Evolutionary conservation across 2,797 vertebrate genomes (phyloP), one percentile per base, ranked within the genome.

Genomic region (Leptatherina wallacei): DNA sequence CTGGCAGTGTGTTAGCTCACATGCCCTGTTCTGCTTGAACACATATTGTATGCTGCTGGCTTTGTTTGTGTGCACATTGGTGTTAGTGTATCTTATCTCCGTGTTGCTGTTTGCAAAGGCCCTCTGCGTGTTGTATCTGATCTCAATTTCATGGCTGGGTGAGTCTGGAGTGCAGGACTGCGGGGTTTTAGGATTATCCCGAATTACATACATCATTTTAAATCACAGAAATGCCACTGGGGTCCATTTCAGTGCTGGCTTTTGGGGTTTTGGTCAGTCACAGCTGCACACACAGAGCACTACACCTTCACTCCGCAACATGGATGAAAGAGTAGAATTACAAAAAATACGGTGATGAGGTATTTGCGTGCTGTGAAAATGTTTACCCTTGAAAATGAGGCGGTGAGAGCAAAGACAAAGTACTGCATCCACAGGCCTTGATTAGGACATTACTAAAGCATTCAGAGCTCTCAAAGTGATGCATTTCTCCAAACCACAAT

Each of bases 131-230:
- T 82, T 77, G 71, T 89, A 90, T 94, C 89, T 90, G 90, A 92
- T 93, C 90, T 85, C 89, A 93, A 94, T 94, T 94, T 94, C 92
- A 94, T 47, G 92, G 86, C 82, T 85, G 90, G 82, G 64, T 85
- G 90, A 77, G 52, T 73, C 64, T 64, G 27, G 65, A 90, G 68
- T 77, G 82, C 69, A 58, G 69, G 81, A 74, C 81, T 80, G 77
- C 80, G 65, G 86, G 80, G 80, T 84, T 78, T 78, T 61, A 33
- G 84, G 85, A 91, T 92, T 91, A 93, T 86, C 77, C 82, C 29
- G 85, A 81, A 89, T 91, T 86, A 86, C 73, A 61, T 51, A 61
- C 57, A 75, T 76, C 82, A 60, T 54, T 80, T 65, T 72, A 76
- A 84, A 88, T 77, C 63, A 32, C 68, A 47, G 69, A 67, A 77